phyloP scores from a whole-genome alignment of 2,888 invertebrate genomes.

The Azorinus chamasolen region DNA sequence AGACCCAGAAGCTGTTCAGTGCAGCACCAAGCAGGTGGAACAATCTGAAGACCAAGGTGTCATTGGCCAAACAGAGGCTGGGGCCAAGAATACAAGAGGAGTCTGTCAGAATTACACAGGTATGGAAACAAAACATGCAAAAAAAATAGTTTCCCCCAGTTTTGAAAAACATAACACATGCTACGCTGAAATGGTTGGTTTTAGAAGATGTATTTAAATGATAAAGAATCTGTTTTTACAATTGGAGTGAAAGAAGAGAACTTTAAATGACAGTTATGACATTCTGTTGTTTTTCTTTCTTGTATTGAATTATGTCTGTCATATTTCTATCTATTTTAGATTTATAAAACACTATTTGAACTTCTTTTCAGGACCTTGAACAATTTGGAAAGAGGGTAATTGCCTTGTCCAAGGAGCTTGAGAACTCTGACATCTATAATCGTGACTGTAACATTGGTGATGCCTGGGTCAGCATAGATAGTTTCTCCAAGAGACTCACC shows the following conservation, averaged over 20 bases:
- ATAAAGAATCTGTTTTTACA: no score
- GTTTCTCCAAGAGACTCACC: constrained; percentile 81
- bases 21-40: constrained; percentile 85
- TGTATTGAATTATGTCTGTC: no score
- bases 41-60: constrained; percentile 86
- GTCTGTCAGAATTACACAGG: constrained; percentile 84
- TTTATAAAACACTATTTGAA: no score
- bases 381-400: constrained; percentile 83
- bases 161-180: no score
- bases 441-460: constrained; percentile 81
- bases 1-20: constrained; percentile 82
- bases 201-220: no score
- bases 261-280: no score
- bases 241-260: no score
- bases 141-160: no score
- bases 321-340: no score
- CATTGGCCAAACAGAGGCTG: constrained; percentile 85
- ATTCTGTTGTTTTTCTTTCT: no score
- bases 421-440: constrained; percentile 82
- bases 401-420: constrained; percentile 79
- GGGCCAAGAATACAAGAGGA: constrained; percentile 86
- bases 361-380: constrained; percentile 81
- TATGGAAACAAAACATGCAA: no score
- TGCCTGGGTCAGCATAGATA: constrained; percentile 82
- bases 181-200: no score